Percentiles rank a stretch among this genome's conserved stretches.
These are phyloP conservation scores for Adelges cooleyi DNA, from an alignment of 1,140 invertebrate genomes.

Conservation along the genomic window DNA sequence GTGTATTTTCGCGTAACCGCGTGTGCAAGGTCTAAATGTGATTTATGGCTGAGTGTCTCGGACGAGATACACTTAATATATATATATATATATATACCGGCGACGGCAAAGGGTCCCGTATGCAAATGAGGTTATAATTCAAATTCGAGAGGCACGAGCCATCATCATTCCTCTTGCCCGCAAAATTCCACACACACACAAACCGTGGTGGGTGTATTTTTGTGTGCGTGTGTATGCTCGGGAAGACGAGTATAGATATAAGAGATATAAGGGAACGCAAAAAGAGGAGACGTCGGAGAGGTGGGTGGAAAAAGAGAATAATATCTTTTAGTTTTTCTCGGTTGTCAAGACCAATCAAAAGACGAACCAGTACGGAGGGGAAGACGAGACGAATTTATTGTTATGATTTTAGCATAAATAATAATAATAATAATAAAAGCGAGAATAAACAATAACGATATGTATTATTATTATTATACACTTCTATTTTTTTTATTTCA, in stretches of 20 bases:
- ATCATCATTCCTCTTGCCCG: not conserved
- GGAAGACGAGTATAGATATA: too few species aligned
- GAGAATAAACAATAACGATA: not conserved
- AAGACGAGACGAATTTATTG: constrained; percentile 20
- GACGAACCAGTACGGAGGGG: not conserved
- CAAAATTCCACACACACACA: not conserved
- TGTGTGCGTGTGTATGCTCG: not conserved
- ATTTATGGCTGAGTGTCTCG: constrained; percentile 25
- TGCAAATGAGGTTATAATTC: constrained; percentile 29
- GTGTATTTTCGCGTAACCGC: constrained; percentile 10
- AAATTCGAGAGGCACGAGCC: constrained; percentile 22
- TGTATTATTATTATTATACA: too few species aligned
- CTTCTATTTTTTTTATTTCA: not conserved
- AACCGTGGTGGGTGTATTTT: not conserved
- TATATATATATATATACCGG: too few species aligned
- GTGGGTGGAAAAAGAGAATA: not conserved
- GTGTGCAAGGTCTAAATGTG: constrained; percentile 27
- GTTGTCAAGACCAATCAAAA: constrained; percentile 28
- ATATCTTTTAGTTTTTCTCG: constrained; percentile 25
- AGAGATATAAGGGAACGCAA: not conserved
- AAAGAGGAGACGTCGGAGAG: too few species aligned
- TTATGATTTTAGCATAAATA: constrained; percentile 25
- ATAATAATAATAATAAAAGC: constrained; percentile 1
- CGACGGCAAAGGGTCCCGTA: constrained; percentile 23
- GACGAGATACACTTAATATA: constrained; percentile 28